A percentile compares a stretch with the other conserved stretches of the same genome.
These are phyloP conservation scores for Coecobrya sp. DNA, from an alignment of 2,888 invertebrate species.

Conservation along the genomic window DNA sequence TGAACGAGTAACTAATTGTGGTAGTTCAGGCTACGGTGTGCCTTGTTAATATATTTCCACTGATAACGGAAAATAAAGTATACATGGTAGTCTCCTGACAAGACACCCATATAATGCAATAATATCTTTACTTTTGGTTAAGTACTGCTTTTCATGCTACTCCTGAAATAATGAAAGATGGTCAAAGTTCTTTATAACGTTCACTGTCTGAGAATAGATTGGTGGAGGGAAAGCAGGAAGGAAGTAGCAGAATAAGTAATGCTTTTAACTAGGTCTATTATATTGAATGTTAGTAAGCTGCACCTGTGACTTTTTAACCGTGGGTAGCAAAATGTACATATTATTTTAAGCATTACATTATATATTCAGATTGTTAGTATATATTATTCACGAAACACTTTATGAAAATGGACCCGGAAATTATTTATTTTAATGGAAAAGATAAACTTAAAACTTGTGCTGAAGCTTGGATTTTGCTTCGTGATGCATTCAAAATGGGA, in stretches of 20 bases:
- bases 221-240: no score
- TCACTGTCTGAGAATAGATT: no score
- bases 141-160: no score
- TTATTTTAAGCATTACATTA: not conserved
- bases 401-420: not conserved
- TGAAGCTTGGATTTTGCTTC: not conserved
- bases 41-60: not conserved
- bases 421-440: conserved; percentile 20
- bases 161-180: no score
- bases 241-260: no score
- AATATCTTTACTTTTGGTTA: not conserved
- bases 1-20: not conserved
- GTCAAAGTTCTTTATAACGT: no score
- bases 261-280: not conserved
- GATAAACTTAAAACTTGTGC: not conserved
- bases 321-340: not conserved
- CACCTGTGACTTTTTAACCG: not conserved
- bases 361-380: not conserved
- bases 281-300: not conserved
- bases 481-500: not conserved
- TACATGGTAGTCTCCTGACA: not conserved
- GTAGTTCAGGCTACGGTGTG: not conserved
- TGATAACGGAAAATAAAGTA: not conserved
- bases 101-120: not conserved
- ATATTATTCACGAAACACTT: not conserved